phyloP scores from a whole-genome alignment of 2,797 vertebrate genomes.

The Phataginus tricuspis region DNA sequence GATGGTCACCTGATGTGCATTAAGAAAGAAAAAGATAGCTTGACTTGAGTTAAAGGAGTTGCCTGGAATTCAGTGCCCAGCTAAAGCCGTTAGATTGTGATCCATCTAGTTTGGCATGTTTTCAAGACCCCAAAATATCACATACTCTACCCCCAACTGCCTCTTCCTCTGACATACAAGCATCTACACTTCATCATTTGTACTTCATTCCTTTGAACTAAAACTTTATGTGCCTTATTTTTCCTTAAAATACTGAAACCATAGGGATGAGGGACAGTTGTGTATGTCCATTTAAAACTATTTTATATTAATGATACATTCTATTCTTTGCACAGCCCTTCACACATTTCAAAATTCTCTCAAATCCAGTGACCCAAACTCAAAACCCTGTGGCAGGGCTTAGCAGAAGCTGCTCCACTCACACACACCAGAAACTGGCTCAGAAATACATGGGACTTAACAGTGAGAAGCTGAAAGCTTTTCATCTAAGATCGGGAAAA shows the following conservation, averaged over 20 bases:
- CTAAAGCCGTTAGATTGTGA: neutral
- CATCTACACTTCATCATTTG: neutral
- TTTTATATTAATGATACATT: neutral
- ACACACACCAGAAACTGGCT: neutral
- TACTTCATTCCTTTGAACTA: neutral
- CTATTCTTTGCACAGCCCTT: neutral
- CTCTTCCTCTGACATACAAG: neutral
- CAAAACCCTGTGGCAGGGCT: no score
- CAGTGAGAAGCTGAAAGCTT: no score
- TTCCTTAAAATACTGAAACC: neutral
- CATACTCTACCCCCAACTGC: neutral
- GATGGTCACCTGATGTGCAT: neutral
- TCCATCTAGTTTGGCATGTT: rapidly evolving
- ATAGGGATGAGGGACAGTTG: neutral
- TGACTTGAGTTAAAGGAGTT: neutral
- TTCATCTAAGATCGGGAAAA: no score
- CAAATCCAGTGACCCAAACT: neutral
- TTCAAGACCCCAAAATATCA: neutral
- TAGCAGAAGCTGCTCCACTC: neutral
- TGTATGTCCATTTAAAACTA: neutral
- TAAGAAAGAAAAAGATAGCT: neutral
- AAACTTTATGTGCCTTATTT: neutral
- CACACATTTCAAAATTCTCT: neutral
- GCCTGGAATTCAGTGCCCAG: neutral
- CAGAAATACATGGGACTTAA: neutral